Percentiles rank a stretch among this genome's conserved stretches.
phyloP scores from a whole-genome alignment of 2,888 invertebrate species.

The Gymnoscelis rufifasciata region DNA sequence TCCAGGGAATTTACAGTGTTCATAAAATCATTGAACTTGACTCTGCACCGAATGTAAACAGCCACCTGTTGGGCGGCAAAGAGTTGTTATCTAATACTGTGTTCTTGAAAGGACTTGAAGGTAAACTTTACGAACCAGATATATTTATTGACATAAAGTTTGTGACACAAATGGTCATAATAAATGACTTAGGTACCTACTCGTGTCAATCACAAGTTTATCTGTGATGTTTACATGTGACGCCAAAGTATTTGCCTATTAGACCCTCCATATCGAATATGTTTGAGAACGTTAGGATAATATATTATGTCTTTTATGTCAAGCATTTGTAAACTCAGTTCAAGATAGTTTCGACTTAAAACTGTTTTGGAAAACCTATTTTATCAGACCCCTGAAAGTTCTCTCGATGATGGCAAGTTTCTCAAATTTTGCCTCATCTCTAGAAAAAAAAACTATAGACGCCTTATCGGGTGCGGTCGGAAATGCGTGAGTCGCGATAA shows the following conservation, averaged over 20 bases:
- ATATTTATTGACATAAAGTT: background rate
- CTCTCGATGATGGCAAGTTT: too few species aligned
- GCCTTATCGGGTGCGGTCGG: constrained; percentile 78
- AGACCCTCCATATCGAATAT: constrained; percentile 11
- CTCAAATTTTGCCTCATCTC: constrained; percentile 34
- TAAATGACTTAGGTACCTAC: too few species aligned
- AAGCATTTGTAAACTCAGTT: too few species aligned
- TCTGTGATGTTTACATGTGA: constrained; percentile 16
- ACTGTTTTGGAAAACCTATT: background rate
- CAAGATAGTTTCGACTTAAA: too few species aligned
- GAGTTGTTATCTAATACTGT: too few species aligned
- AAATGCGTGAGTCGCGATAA: constrained; percentile 78
- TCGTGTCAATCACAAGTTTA: constrained; percentile 3
- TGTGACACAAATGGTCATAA: too few species aligned
- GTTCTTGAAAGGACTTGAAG: background rate
- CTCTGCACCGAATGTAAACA: constrained; percentile 6
- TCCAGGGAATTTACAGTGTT: background rate
- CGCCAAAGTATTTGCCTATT: constrained; percentile 14
- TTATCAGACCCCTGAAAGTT: too few species aligned
- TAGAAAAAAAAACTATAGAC: constrained; percentile 45
- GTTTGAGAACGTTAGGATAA: constrained; percentile 1
- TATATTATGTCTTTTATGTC: background rate
- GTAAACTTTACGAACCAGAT: too few species aligned
- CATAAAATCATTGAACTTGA: constrained; percentile 1
- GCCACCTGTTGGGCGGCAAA: constrained; percentile 13